A percentile compares a stretch with the other conserved stretches of the same genome.
Conservation (phyloP, 2,797 vertebrate species). For the Danio jaintianensis region DNA sequence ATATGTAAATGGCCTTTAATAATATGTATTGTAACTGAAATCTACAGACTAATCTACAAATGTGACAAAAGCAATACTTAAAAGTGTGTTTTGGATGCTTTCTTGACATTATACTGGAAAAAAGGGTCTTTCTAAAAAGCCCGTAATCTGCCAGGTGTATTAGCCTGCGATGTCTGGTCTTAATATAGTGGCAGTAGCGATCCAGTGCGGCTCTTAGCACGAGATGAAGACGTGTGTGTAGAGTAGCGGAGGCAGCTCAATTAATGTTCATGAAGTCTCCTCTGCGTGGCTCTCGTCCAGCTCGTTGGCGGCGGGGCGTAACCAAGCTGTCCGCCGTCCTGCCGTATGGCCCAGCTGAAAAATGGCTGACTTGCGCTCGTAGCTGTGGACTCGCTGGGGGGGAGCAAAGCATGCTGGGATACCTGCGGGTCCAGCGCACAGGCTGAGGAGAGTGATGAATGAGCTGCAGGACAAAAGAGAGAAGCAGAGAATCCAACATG, state of each 20-base stretch:
- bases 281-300: slow-evolving; percentile 65
- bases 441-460: slow-evolving; percentile 43
- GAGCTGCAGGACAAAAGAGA: slow-evolving; percentile 59
- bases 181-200: neutral
- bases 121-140: no score
- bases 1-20: no score
- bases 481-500: slow-evolving; percentile 40
- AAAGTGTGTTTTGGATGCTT: no score
- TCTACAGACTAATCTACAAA: no score
- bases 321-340: slow-evolving; percentile 69
- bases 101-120: no score
- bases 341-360: slow-evolving; percentile 38
- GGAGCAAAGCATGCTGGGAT: slow-evolving; percentile 8
- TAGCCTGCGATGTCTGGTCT: neutral
- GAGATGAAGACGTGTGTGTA: slow-evolving; percentile 65
- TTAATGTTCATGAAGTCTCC: slow-evolving; percentile 74
- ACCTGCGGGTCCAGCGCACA: slow-evolving; percentile 49
- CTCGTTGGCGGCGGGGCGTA: slow-evolving; percentile 71
- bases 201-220: neutral
- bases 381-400: slow-evolving; percentile 2
- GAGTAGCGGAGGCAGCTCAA: slow-evolving; percentile 72
- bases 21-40: no score
- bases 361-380: slow-evolving; percentile 36
- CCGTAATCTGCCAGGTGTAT: no score
- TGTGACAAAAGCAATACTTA: no score